Conservation (phyloP, 2,113 vertebrate species). For the Dipodomys ordii region DNA sequence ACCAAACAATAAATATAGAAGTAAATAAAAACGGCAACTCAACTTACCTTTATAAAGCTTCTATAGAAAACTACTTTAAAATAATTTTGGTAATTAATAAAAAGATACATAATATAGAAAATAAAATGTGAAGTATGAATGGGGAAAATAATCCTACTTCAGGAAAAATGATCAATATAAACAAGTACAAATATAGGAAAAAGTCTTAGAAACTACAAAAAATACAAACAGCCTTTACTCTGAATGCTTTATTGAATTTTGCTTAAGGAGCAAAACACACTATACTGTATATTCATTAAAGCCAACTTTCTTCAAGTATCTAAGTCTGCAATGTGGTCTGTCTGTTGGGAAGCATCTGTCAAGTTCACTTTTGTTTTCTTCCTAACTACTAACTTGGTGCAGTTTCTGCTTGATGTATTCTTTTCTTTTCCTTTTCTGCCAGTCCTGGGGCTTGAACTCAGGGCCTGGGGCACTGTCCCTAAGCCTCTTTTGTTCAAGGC, state of each 20-base stretch:
- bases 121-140: constrained; percentile 27
- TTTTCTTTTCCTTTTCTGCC: neutral
- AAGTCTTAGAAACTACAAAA: neutral
- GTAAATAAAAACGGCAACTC: constrained; percentile 3
- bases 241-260: neutral
- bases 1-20: neutral
- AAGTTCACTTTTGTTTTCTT: neutral
- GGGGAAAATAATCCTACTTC: neutral
- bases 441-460: no score
- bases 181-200: neutral
- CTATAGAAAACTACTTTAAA: constrained; percentile 11
- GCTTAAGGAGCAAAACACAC: neutral
- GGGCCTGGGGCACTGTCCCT: no score
- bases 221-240: neutral
- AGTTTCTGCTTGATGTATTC: neutral
- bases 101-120: constrained; percentile 8
- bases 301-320: neutral
- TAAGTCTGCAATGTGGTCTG: neutral
- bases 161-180: constrained; percentile 45
- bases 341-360: neutral
- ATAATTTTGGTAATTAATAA: neutral
- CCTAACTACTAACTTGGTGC: neutral
- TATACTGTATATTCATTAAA: no score
- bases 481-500: no score
- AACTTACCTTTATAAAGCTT: constrained; percentile 13